Evolutionary conservation across 1,140 invertebrate genomes (phyloP).

Genomic region (Eufriesea mexicana): DNA sequence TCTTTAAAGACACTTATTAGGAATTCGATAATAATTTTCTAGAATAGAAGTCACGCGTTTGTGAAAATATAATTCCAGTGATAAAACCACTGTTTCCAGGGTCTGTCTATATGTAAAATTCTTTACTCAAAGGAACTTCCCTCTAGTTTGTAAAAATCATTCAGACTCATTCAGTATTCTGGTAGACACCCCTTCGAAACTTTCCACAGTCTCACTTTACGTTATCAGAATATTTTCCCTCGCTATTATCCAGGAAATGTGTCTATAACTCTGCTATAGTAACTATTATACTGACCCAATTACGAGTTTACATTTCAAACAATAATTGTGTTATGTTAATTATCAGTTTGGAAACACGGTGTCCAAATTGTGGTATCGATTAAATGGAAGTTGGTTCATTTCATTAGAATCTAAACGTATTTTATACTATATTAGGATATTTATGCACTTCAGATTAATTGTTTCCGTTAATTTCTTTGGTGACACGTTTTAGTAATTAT

Average conservation of each 20-base stretch:
- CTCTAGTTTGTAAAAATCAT: not conserved
- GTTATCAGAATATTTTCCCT: not conserved
- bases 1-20: not conserved
- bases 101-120: not conserved
- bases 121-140: not conserved
- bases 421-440: too few relatives aligned
- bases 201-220: not conserved
- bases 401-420: too few relatives aligned
- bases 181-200: not conserved
- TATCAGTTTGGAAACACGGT: too few relatives aligned
- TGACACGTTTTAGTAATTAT: not conserved
- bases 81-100: not conserved
- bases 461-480: too few relatives aligned
- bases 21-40: not conserved
- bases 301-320: too few relatives aligned
- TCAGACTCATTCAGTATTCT: not conserved
- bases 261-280: not conserved
- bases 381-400: too few relatives aligned
- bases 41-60: not conserved
- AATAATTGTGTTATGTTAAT: too few relatives aligned
- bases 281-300: not conserved
- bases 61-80: not conserved
- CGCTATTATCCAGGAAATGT: not conserved
- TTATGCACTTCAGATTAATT: too few relatives aligned
- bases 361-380: too few relatives aligned